These are phyloP conservation scores for Ornithoptera alexandrae DNA, from an alignment of 2,888 invertebrate species.

Conservation along the genomic window DNA sequence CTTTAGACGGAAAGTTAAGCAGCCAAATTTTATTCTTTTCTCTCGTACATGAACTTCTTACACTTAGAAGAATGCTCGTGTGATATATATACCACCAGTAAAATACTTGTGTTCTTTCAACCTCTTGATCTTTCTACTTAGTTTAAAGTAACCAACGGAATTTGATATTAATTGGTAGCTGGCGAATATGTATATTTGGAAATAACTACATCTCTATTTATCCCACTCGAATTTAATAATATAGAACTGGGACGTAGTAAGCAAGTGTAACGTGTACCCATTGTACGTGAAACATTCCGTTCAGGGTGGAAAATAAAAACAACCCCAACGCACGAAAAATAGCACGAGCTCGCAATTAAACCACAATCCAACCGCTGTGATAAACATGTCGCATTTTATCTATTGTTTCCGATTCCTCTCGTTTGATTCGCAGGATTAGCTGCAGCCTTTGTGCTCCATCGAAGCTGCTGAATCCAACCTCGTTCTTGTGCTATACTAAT, in stretches of 20 bases:
- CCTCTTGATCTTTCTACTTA: too few species aligned
- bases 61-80: too few species aligned
- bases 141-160: too few species aligned
- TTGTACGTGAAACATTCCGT: slow-evolving; percentile 8
- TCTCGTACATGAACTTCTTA: too few species aligned
- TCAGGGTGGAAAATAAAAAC: slow-evolving; percentile 1
- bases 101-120: too few species aligned
- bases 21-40: background rate
- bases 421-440: slow-evolving; percentile 10
- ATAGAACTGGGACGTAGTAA: slow-evolving; percentile 5
- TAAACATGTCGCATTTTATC: slow-evolving; percentile 26
- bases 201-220: background rate
- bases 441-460: slow-evolving; percentile 3
- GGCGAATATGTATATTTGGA: too few species aligned
- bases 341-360: slow-evolving; percentile 16
- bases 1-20: slow-evolving; percentile 4
- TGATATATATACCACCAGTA: too few species aligned
- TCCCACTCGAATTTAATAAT: slow-evolving; percentile 7
- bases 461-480: background rate
- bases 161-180: too few species aligned
- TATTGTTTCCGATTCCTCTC: slow-evolving; percentile 19
- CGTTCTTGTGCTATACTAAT: too few species aligned
- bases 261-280: slow-evolving; percentile 10
- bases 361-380: slow-evolving; percentile 11
- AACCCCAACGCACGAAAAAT: slow-evolving; percentile 6